These are phyloP conservation scores for Pectinophora gossypiella DNA, from an alignment of 1,140 invertebrate species.

Conservation along the genomic window DNA sequence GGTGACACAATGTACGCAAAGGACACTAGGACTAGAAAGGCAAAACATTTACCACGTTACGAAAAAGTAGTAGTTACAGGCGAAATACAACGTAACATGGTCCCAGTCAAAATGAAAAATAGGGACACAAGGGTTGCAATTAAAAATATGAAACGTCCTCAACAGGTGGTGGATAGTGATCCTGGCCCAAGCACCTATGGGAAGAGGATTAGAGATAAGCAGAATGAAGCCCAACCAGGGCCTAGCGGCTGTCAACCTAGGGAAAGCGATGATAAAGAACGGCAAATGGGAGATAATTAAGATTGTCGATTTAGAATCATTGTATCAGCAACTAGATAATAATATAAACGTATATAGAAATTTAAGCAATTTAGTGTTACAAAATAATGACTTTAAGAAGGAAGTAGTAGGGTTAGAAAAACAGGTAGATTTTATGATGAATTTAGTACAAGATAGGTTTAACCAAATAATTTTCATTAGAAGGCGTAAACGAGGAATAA, in stretches of 20 bases:
- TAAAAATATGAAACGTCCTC: constrained; percentile 1
- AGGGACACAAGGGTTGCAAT: constrained; percentile 18
- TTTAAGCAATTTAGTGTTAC: not conserved
- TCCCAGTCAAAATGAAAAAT: constrained; percentile 32
- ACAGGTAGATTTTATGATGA: constrained; percentile 19
- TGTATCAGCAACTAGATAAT: constrained; percentile 6
- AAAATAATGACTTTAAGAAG: not conserved
- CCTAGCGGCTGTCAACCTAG: constrained; percentile 5
- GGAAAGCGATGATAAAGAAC: constrained; percentile 14
- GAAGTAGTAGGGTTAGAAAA: not conserved
- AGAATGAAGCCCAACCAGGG: not conserved
- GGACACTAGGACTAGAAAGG: constrained; percentile 11
- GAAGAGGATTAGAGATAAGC: not conserved
- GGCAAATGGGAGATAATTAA: constrained; percentile 25
- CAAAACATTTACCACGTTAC: constrained; percentile 18
- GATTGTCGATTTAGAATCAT: not conserved
- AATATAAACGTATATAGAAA: constrained; percentile 14
- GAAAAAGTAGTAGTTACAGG: constrained; percentile 13
- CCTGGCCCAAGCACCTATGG: not conserved
- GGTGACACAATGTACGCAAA: not conserved
- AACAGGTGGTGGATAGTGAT: not conserved
- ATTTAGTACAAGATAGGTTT: constrained; percentile 17
- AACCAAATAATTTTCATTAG: constrained; percentile 12
- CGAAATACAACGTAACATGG: constrained; percentile 8
- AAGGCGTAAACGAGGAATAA: constrained; percentile 16